phyloP scores from a whole-genome alignment of 2,113 vertebrate genomes.

The Oxyruncus cristatus region DNA sequence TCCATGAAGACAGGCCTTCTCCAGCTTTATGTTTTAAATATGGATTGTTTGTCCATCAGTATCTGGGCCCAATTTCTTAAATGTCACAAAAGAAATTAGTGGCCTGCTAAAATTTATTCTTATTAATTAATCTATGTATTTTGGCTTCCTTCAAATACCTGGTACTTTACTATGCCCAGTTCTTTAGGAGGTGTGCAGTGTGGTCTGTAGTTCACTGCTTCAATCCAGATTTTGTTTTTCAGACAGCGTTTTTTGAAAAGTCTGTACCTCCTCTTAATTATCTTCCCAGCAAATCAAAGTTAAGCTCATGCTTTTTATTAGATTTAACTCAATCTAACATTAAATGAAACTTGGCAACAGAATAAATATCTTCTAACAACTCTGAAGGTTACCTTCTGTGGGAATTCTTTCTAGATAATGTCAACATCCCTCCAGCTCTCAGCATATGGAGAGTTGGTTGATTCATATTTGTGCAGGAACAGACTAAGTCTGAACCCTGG shows the following conservation, averaged over 20 bases:
- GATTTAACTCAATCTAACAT: slow-evolving; percentile 47
- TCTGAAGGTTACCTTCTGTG: slow-evolving; percentile 54
- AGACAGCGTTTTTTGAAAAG: not conserved
- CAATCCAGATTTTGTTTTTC: not conserved
- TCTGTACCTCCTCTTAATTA: slow-evolving; percentile 1
- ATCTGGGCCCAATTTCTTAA: not conserved
- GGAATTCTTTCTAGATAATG: slow-evolving; percentile 58
- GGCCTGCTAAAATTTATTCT: not conserved
- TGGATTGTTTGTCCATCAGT: not conserved
- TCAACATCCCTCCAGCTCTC: slow-evolving; percentile 41
- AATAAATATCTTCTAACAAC: slow-evolving; percentile 40
- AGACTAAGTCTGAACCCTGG: not conserved
- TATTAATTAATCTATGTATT: not conserved
- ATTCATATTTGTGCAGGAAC: not conserved
- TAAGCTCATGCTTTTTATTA: slow-evolving; percentile 4
- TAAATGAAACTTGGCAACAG: slow-evolving; percentile 34
- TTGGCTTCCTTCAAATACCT: not conserved
- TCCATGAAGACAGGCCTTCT: not conserved
- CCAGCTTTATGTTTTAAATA: not conserved
- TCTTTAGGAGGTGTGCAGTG: not conserved
- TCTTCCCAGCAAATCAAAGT: slow-evolving; percentile 10
- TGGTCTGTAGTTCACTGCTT: not conserved
- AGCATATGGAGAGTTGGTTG: not conserved
- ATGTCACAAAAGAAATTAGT: not conserved
- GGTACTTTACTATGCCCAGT: not conserved